Conservation (phyloP, 1,140 invertebrate genomes). For the Solen grandis region DNA sequence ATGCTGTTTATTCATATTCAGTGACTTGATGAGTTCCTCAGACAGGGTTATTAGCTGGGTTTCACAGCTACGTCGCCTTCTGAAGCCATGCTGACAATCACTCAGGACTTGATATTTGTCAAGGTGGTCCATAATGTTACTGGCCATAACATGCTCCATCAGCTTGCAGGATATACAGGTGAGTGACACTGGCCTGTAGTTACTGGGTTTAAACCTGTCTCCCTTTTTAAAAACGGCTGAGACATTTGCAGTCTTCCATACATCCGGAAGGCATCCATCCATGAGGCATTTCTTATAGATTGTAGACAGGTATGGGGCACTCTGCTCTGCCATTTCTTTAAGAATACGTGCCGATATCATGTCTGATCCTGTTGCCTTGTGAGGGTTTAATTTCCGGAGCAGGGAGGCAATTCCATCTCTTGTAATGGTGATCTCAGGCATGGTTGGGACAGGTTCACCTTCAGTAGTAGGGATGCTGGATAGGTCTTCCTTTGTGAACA, state of each 20-base stretch:
- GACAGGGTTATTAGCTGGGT: neutral
- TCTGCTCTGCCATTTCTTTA: conserved; percentile 20
- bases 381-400: conserved; percentile 1
- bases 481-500: conserved; percentile 5
- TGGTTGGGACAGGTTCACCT: neutral
- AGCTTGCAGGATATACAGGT: neutral
- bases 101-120: neutral
- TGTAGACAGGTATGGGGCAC: neutral
- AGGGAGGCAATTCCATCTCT: neutral
- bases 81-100: neutral
- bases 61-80: too few relatives aligned
- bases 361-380: conserved; percentile 36
- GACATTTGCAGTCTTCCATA: conserved; percentile 5
- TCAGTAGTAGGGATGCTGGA: neutral
- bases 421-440: neutral
- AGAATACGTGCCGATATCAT: conserved; percentile 17
- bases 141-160: neutral
- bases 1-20: too few relatives aligned
- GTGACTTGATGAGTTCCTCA: too few relatives aligned
- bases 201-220: neutral
- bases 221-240: too few relatives aligned
- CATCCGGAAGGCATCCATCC: too few relatives aligned
- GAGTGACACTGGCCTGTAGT: too few relatives aligned
- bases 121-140: neutral
- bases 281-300: conserved; percentile 6